Percentiles rank a stretch among this genome's conserved stretches.
Evolutionary conservation across 2,888 invertebrate species (phyloP).

Genomic region (Cetonia aurata): DNA sequence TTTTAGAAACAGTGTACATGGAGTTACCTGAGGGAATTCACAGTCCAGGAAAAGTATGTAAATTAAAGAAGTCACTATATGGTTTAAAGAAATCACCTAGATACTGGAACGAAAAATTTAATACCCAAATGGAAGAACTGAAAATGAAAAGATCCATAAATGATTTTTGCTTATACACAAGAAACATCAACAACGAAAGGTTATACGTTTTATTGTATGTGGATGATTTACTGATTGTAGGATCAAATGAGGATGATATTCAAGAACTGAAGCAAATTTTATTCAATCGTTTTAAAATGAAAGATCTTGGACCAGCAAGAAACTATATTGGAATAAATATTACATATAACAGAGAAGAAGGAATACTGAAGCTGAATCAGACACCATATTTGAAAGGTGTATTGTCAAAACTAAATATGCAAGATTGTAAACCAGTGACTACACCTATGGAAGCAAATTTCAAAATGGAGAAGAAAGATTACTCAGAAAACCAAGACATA

Average conservation of each 20-base stretch:
- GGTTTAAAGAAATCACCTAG: slow-evolving; percentile 4
- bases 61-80: background rate
- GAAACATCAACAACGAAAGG: no score
- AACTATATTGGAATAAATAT: slow-evolving; percentile 31
- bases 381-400: slow-evolving; percentile 20
- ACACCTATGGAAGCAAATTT: slow-evolving; percentile 35
- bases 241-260: no score
- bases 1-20: background rate
- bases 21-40: background rate
- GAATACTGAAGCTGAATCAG: slow-evolving; percentile 9
- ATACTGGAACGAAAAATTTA: slow-evolving; percentile 4
- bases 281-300: no score
- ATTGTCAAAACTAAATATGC: no score
- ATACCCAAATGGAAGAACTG: background rate
- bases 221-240: no score
- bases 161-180: no score
- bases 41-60: background rate
- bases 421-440: slow-evolving; percentile 30
- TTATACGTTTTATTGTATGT: no score
- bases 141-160: no score
- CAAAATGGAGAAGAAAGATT: background rate
- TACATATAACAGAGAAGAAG: slow-evolving; percentile 16
- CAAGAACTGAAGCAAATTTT: no score
- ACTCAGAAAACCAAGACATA: slow-evolving; percentile 25
- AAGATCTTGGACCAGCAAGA: no score